Base-by-base conservation (phyloP, 2,888 invertebrate species). In the Scelioninae gen. 2 region DNA sequence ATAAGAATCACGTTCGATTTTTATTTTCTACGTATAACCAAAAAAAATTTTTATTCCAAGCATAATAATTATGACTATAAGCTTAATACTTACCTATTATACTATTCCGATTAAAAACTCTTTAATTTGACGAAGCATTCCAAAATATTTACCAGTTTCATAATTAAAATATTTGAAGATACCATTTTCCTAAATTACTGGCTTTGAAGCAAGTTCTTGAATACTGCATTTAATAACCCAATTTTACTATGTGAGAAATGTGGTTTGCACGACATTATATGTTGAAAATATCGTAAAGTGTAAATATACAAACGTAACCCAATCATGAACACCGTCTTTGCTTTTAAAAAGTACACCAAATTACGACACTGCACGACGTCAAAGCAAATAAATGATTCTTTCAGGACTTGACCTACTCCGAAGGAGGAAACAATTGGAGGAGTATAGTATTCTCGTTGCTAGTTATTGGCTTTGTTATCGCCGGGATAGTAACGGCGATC, bases 361-460 rank as follows among this genome's bases (percentile, higher is more conserved):
- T 31, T 7, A 9, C 11, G 31, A 39, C 35, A 9, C 2, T 11
- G 28, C 45, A 25, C 39, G 46, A 55, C 18, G 39, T 46, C 39
- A 43, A 15, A 45, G 16, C 43, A 64, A 57, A 63, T 46, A 79
- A 46, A 55, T 28, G 18, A 70, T 50, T 76, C 78, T 86, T 88
- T 52, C 88, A 93, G 93, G 93, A 94, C 87, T 90, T 94, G 86
- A 89, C 90, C 81, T 92, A 94, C 86, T 92, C 90, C 79, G 89
- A 89, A 74, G 94, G 94, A 87, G 94, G 94, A 76, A 93, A 94
- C 89, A 95, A 95, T 87, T 95, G 95, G 95, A 91, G 92, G 87
- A 94, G 94, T 86, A 94, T 95, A 84, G 89, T 95, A 86, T 93
- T 95, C 87, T 94, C 94, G 77, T 89, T 95, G 86, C 90, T 94